These are phyloP conservation scores for Volucella inanis DNA, from an alignment of 2,888 invertebrate species.

Conservation along the genomic window DNA sequence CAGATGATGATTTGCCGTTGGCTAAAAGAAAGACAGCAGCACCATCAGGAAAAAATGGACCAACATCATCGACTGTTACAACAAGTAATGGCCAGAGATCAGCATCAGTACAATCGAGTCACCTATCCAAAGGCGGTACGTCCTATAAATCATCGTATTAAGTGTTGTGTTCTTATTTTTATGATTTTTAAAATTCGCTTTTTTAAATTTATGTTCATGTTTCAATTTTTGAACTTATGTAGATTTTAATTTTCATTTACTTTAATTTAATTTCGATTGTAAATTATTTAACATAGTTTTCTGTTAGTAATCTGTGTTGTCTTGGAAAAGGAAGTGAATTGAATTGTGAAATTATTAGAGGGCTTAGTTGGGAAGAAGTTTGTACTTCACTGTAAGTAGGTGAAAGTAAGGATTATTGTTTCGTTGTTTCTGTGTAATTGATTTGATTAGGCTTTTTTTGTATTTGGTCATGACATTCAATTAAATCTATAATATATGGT, in stretches of 20 bases:
- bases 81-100: constrained; percentile 75
- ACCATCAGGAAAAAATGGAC: constrained; percentile 76
- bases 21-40: constrained; percentile 84
- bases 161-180: constrained; percentile 43
- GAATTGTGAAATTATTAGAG: neutral
- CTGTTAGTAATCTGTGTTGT: too few species aligned
- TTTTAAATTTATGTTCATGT: constrained; percentile 29
- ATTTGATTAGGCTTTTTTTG: too few species aligned
- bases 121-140: constrained; percentile 71
- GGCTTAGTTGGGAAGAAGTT: too few species aligned
- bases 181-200: constrained; percentile 39
- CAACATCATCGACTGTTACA: constrained; percentile 79
- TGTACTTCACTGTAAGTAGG: too few species aligned
- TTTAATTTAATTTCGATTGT: constrained; percentile 18
- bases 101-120: constrained; percentile 65
- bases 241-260: constrained; percentile 35
- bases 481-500: too few species aligned
- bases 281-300: neutral
- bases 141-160: constrained; percentile 67
- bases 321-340: constrained; percentile 1
- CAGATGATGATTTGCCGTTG: constrained; percentile 88
- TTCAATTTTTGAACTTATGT: neutral
- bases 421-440: too few species aligned
- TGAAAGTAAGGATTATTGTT: too few species aligned
- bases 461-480: too few species aligned